Evolutionary conservation across 2,888 invertebrate genomes (phyloP).

Genomic region (Diloba caeruleocephala): DNA sequence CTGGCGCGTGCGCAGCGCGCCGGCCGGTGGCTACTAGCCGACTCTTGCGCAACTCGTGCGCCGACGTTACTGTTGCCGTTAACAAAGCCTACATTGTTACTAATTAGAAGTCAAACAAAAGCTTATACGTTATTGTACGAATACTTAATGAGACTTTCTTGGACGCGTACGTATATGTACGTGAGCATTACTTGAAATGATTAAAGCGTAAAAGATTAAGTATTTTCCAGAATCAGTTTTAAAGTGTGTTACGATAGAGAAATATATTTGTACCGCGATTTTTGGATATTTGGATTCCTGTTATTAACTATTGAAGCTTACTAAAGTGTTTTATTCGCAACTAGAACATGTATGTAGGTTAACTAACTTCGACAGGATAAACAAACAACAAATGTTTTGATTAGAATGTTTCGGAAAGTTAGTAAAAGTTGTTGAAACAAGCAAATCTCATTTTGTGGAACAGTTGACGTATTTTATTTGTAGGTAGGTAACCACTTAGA

Average conservation of each 20-base stretch:
- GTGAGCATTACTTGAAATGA: constrained; percentile 14
- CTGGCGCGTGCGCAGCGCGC: constrained; percentile 7
- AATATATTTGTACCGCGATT: too few species aligned
- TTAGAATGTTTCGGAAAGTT: constrained; percentile 25
- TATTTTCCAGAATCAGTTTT: not conserved
- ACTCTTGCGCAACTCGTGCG: constrained; percentile 38
- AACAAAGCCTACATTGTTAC: constrained; percentile 44
- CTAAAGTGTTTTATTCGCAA: too few species aligned
- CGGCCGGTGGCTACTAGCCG: constrained; percentile 10
- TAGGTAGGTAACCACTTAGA: constrained; percentile 1
- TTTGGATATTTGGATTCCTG: too few species aligned
- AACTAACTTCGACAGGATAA: not conserved
- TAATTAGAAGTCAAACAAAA: constrained; percentile 44
- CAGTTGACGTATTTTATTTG: constrained; percentile 8
- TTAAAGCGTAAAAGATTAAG: constrained; percentile 22
- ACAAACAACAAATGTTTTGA: constrained; percentile 18
- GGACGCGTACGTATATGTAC: not conserved
- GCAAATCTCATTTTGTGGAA: constrained; percentile 14
- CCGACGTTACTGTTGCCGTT: constrained; percentile 14
- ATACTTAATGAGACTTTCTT: constrained; percentile 21
- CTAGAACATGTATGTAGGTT: too few species aligned
- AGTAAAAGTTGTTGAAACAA: constrained; percentile 32
- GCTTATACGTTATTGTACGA: constrained; percentile 27
- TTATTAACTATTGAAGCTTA: too few species aligned
- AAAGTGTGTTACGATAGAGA: not conserved